phyloP scores from a whole-genome alignment of 2,113 vertebrate genomes.

The Sapayoa aenigma region DNA sequence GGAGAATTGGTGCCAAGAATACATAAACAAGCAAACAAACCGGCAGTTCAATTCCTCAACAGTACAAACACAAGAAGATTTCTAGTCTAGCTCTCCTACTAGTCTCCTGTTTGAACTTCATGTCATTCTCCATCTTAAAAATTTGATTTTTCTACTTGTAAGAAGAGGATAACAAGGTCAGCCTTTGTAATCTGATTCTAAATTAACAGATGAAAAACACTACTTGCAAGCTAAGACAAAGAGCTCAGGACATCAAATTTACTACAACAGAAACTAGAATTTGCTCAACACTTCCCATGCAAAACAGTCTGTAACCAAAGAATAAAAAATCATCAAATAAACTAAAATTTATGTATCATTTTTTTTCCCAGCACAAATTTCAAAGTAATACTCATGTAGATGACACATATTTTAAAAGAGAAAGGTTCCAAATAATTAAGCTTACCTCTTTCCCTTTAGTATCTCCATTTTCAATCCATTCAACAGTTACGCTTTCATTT shows the following conservation, averaged over 20 bases:
- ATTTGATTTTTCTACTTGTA: background rate
- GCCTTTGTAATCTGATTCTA: background rate
- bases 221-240: background rate
- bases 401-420: background rate
- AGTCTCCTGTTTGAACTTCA: background rate
- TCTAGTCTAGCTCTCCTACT: background rate
- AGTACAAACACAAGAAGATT: background rate
- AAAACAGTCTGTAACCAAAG: background rate
- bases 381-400: background rate
- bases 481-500: conserved; percentile 93
- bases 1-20: background rate
- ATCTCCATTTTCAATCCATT: conserved; percentile 97
- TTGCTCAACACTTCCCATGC: background rate
- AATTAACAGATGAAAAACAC: background rate
- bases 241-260: background rate
- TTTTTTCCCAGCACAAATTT: background rate
- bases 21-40: background rate
- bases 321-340: background rate
- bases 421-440: background rate
- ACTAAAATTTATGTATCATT: background rate
- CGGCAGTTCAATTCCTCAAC: background rate
- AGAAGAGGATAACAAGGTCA: background rate
- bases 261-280: background rate
- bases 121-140: background rate
- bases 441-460: conserved; percentile 95